These are phyloP conservation scores for Meta bourneti DNA, from an alignment of 2,888 invertebrate genomes.

Conservation along the genomic window DNA sequence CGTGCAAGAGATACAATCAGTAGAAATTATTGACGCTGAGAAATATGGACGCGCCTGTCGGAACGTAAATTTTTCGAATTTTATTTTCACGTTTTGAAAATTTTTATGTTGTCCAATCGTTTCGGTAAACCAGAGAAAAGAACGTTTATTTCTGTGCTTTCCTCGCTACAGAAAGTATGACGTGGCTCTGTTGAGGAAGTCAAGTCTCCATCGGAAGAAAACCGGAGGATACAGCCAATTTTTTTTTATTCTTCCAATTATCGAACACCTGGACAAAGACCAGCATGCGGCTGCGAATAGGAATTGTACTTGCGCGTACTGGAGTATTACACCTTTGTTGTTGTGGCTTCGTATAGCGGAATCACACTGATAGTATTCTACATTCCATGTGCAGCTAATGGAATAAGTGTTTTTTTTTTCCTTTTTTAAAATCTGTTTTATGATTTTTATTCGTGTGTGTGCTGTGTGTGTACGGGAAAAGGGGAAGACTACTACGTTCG, in stretches of 20 bases:
- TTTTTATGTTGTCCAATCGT: not conserved
- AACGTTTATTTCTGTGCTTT: not conserved
- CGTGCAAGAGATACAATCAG: slow-evolving; percentile 35
- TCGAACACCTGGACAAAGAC: slow-evolving; percentile 11
- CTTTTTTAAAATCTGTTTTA: slow-evolving; percentile 55
- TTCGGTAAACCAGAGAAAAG: not conserved
- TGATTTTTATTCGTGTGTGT: slow-evolving; percentile 64
- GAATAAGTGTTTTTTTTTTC: slow-evolving; percentile 64
- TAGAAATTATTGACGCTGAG: slow-evolving; percentile 24
- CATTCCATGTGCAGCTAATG: slow-evolving; percentile 72
- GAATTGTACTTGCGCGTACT: slow-evolving; percentile 50
- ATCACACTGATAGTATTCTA: slow-evolving; percentile 12
- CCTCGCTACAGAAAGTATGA: slow-evolving; percentile 34
- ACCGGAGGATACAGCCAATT: not conserved
- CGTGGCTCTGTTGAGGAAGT: slow-evolving; percentile 42
- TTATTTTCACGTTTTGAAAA: slow-evolving; percentile 18
- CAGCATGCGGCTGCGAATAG: slow-evolving; percentile 61
- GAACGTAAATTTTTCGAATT: slow-evolving; percentile 20
- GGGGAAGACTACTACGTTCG: slow-evolving; percentile 53
- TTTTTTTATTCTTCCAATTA: not conserved
- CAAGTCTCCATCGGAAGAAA: slow-evolving; percentile 6
- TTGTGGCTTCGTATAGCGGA: slow-evolving; percentile 51
- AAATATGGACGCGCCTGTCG: slow-evolving; percentile 27
- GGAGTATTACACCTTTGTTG: slow-evolving; percentile 26
- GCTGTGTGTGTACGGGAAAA: slow-evolving; percentile 41